Evolutionary conservation across 2,888 invertebrate species (phyloP).

Genomic region (Pristionchus entomophagus): DNA sequence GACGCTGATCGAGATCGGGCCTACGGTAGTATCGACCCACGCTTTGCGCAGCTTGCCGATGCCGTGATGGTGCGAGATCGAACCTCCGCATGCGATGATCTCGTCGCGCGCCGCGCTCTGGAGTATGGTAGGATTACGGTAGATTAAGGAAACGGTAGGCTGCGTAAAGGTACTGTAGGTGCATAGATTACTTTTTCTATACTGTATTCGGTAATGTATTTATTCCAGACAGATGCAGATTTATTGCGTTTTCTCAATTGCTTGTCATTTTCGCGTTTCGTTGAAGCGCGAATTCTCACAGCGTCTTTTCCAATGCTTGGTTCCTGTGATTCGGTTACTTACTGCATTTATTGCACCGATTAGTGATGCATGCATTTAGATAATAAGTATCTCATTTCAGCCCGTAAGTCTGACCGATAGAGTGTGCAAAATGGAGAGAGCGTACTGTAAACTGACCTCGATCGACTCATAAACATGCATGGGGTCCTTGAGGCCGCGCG

Average conservation of each 20-base stretch:
- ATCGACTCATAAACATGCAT: constrained; percentile 88
- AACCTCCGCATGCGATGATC: constrained; percentile 90
- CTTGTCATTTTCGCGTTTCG: no score
- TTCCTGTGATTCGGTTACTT: no score
- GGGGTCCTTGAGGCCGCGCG: constrained; percentile 82
- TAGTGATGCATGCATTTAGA: no score
- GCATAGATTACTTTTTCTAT: no score
- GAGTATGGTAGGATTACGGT: constrained; percentile 50
- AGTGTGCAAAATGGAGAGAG: not conserved
- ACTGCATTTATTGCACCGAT: no score
- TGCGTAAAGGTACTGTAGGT: not conserved
- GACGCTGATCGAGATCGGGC: constrained; percentile 85
- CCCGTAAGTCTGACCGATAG: no score
- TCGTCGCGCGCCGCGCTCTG: constrained; percentile 88
- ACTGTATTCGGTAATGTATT: no score
- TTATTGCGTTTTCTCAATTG: no score
- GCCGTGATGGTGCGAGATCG: constrained; percentile 96
- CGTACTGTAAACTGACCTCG: constrained; percentile 80
- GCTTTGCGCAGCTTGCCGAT: constrained; percentile 85
- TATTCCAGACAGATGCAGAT: no score
- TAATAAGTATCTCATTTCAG: no score
- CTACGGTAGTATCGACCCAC: constrained; percentile 90
- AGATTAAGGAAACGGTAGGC: not conserved
- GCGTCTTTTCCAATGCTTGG: no score
- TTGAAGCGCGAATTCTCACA: no score